Evolutionary conservation across 2,888 invertebrate species (phyloP), one percentile per base, ranked within the genome.

Genomic region (Spisula subtruncata): DNA sequence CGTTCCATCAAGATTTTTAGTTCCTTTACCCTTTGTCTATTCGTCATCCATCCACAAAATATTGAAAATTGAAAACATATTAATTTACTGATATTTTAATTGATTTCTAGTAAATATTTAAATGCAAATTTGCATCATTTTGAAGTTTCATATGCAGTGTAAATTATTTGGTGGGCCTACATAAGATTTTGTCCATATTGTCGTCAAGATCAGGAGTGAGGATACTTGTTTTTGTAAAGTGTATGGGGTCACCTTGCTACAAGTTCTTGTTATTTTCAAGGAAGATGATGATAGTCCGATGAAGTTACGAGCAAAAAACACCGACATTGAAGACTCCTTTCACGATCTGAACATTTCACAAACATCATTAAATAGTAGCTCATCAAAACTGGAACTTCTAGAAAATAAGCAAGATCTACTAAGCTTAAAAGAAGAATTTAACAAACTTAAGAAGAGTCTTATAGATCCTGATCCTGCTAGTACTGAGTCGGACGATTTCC

Each of bases 401-500:
- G 91, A 89, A 54, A 91, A 85, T 35, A 92, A 90, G 86, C 84
- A 92, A 75, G 91, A 91, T 46, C 75, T 91, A 60, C 56, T 91
- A n/a, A 89, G 75, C 51, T 60, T 92, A 46, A 93, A 93, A 88
- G 85, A 88, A 71, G 90, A 90, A 80, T 92, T 90, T 46, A 84
- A 83, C 18, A 89, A 90, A 81, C 81, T 89, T 12, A 92, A 89
- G 56, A 92, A 89, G 66, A 90, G 71, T 48, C 51, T 89, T 18
- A 90, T 93, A 20, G 94, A 94, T 14, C 90, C 92, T 32, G 94
- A 94, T 56, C 93, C 94, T 10, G 88, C 89, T 56, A 95, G 95
- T 89, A 84, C 92, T 0, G 94, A 94, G 71, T 95, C 95, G 8
- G 96, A 96, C 87, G 96, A 96, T 75, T 96, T 96, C 92, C 95